A percentile compares a stretch with the other conserved stretches of the same genome.
Evolutionary conservation across 2,113 vertebrate genomes (phyloP).

Genomic region (Ranitomeya imitator): DNA sequence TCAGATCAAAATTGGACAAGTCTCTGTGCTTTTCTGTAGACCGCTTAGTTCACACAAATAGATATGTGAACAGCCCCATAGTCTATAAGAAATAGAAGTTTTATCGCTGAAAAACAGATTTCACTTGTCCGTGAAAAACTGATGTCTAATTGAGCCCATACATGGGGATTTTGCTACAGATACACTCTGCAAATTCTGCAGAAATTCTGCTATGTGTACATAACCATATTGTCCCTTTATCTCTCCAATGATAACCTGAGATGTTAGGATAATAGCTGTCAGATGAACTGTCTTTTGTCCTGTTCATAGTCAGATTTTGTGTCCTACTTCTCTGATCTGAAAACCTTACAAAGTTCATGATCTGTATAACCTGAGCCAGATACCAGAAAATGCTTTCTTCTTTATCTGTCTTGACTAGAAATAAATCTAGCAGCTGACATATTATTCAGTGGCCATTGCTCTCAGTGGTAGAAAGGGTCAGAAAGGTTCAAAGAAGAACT

Average conservation of each 20-base stretch:
- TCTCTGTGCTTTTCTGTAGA: no score
- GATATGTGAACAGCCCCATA: no score
- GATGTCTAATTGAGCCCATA: no score
- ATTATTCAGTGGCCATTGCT: conserved; percentile 42
- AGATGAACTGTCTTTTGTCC: not conserved
- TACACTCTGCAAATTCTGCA: no score
- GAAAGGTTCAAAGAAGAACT: conserved; percentile 28
- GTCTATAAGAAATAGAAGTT: no score
- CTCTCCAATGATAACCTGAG: not conserved
- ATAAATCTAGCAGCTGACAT: conserved; percentile 26
- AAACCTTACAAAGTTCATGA: not conserved
- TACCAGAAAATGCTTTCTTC: not conserved
- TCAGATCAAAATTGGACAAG: no score
- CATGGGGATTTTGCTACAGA: no score
- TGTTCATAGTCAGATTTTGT: not conserved
- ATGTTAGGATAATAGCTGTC: not conserved
- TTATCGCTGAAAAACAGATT: no score
- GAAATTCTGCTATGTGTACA: no score
- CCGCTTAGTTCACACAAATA: no score
- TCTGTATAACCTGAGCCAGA: conserved; percentile 16
- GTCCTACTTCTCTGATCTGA: not conserved
- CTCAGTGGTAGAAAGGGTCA: conserved; percentile 33
- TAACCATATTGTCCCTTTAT: not conserved
- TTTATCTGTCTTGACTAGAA: conserved; percentile 24
- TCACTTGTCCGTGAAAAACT: no score